Base-by-base conservation (phyloP, 2,888 invertebrate species). In the Drosophila ustulata region DNA sequence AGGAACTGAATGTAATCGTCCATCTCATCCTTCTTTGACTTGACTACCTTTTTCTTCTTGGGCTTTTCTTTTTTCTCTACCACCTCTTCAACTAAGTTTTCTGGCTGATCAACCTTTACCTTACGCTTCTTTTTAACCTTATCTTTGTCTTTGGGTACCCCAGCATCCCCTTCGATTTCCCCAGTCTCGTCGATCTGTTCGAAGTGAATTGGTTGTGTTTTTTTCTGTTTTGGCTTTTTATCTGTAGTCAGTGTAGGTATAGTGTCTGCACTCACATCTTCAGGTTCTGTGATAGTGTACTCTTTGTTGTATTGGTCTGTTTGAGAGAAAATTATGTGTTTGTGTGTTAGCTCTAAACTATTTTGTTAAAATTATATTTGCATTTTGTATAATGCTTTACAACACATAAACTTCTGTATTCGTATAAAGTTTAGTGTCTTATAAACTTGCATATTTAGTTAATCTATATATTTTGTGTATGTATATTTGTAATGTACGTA, bases 251-350 rank as follows among this genome's bases (percentile, higher is more conserved):
- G 88, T 91, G 89, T 91, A 61, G 91, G 88, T 91, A 81, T 74
- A 62, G 66, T 88, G 88, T 90, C 91, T 88, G 90, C 92, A 88
- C 82, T 84, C 82, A 89, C 91, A 89, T 92, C 92, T 89, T 92
- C 92, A 73, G 92, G 92, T 90, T 92, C 92, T 84, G 88, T 91
- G 83, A 92, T 92, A 78, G 92, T 92, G 92, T 91, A 90, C 69
- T 89, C 86, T 90, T 90, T 91, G 91, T 82, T 90, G 90, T 89
- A 89, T 83, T 88, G 85, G 86, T 90, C 91, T 91, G 89, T 88
- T 80, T 89, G 71, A 87, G 76, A 85, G 78, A 89, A 82, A 88
- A 83, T 90, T 78, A 68, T 80, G 80, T 82, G 72, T 83, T 62
- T 79, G 71, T 82, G 86, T 86, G 88, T 86, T 86, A 86, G 84